Evolutionary conservation across 1,140 invertebrate species (phyloP), one percentile per base, ranked within the genome.

Genomic region (Metaphire vulgaris): DNA sequence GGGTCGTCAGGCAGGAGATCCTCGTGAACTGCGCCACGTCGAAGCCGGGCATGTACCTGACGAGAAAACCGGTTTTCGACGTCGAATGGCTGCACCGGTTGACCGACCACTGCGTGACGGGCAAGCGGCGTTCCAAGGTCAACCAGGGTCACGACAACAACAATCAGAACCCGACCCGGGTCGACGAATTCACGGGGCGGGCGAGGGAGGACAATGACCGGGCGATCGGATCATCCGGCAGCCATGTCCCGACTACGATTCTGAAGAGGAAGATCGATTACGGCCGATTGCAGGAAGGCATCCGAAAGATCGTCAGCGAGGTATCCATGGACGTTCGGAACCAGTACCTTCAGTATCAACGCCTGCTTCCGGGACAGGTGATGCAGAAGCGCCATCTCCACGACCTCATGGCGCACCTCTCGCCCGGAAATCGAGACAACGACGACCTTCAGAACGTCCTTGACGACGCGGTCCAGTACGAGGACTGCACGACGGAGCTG

Each of bases 241-340:
- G 34, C 34, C 56, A 34, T n/a, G 31, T 34, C 6, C 72, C 72
- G 1, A n/a, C n/a, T n/a, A n/a, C n/a, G n/a, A 26, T 73, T 6
- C 56, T 34, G 32, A 73, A 73, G 41, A 21, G 72, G 16, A 73
- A 73, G 34, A 73, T 73, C 12, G 72, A 73, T n/a, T 73, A 26
- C 26, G 72, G 56, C 0, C 32, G 72, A 73, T n/a, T 73, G 33
- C 72, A 73, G 34, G 72, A 73, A 73, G 72, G 31, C 2, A 73
- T 73, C 72, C 33, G 28, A 34, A 34, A 41, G 41, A 28, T 73
- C 28, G 72, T 73, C 41, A 73, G 34, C 41, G 72, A 73, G 32
- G 72, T 73, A 26, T 73, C 72, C 1, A 34, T 41, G 2, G 72
- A 73, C 41, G 72, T 73, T 26, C 33, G 72, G 28, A 73, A 34